Conservation (phyloP, 1,140 invertebrate genomes). For the Calliopsis andreniformis region DNA sequence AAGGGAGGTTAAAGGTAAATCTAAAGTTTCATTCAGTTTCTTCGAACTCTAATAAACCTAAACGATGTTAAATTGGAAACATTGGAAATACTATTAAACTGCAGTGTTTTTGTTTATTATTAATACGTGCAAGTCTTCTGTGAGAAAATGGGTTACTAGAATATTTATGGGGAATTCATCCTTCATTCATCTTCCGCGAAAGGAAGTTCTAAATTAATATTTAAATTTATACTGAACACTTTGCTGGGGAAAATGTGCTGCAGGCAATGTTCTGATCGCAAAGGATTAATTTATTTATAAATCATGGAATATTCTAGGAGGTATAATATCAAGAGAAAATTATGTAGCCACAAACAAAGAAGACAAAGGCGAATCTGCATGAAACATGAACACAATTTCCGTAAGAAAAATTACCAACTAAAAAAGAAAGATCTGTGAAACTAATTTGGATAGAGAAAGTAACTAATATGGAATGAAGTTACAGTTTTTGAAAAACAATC, state of each 20-base stretch:
- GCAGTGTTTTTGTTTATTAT: slow-evolving; percentile 25
- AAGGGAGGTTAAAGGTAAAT: too few relatives aligned
- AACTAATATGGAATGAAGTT: too few relatives aligned
- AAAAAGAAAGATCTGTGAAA: too few relatives aligned
- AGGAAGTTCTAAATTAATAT: slow-evolving; percentile 42
- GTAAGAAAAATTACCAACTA: neutral
- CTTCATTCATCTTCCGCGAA: slow-evolving; percentile 19
- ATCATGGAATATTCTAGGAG: neutral
- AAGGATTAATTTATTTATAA: slow-evolving; percentile 36
- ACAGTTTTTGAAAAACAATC: too few relatives aligned
- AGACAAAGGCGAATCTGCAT: neutral
- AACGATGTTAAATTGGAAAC: neutral
- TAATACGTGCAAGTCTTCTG: slow-evolving; percentile 25
- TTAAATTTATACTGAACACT: slow-evolving; percentile 37
- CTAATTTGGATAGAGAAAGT: neutral
- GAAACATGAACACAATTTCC: neutral
- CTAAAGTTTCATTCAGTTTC: too few relatives aligned
- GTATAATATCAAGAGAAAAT: neutral
- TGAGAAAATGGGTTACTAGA: slow-evolving; percentile 20
- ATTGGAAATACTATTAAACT: neutral
- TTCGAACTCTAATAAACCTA: neutral
- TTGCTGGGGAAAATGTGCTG: neutral
- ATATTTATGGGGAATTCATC: slow-evolving; percentile 28
- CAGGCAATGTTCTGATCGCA: slow-evolving; percentile 23
- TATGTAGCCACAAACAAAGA: neutral